Percentiles rank a stretch among this genome's conserved stretches.
These are phyloP conservation scores for Euschistus heros DNA, from an alignment of 1,140 invertebrate species.

Conservation along the genomic window DNA sequence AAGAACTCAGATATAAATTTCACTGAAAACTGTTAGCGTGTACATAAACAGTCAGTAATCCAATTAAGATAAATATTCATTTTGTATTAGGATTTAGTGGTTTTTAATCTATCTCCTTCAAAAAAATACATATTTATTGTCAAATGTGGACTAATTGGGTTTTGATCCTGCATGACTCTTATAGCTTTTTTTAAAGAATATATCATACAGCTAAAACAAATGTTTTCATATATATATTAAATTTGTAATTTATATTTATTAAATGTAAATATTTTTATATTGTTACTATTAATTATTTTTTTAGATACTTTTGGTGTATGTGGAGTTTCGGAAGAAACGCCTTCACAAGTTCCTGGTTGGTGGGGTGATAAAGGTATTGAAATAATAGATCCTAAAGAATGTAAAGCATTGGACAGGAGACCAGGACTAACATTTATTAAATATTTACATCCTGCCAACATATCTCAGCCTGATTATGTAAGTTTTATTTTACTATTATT, in stretches of 20 bases:
- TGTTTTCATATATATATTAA: not conserved
- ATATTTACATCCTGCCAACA: slow-evolving; percentile 75
- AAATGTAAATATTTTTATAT: not conserved
- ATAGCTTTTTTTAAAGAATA: too few species aligned
- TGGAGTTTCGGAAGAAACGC: slow-evolving; percentile 59
- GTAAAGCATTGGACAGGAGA: slow-evolving; percentile 63
- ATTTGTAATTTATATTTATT: not conserved
- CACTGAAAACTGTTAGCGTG: too few species aligned
- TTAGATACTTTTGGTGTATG: slow-evolving; percentile 69
- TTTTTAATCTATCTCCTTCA: too few species aligned
- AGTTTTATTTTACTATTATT: slow-evolving; percentile 20
- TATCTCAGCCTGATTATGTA: slow-evolving; percentile 73
- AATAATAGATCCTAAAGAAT: slow-evolving; percentile 62
- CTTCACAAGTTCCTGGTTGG: slow-evolving; percentile 70
- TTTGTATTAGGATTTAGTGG: too few species aligned
- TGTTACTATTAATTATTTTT: slow-evolving; percentile 25
- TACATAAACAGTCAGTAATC: too few species aligned
- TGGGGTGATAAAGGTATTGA: slow-evolving; percentile 77
- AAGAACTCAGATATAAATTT: too few species aligned
- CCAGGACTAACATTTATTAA: slow-evolving; percentile 81
- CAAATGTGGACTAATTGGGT: too few species aligned
- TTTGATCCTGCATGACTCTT: too few species aligned
- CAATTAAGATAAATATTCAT: too few species aligned
- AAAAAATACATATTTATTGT: too few species aligned
- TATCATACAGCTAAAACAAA: too few species aligned